Evolutionary conservation across 2,797 vertebrate genomes (phyloP), one percentile per base, ranked within the genome.

Genomic region (Rhabdophis nuchalis): DNA sequence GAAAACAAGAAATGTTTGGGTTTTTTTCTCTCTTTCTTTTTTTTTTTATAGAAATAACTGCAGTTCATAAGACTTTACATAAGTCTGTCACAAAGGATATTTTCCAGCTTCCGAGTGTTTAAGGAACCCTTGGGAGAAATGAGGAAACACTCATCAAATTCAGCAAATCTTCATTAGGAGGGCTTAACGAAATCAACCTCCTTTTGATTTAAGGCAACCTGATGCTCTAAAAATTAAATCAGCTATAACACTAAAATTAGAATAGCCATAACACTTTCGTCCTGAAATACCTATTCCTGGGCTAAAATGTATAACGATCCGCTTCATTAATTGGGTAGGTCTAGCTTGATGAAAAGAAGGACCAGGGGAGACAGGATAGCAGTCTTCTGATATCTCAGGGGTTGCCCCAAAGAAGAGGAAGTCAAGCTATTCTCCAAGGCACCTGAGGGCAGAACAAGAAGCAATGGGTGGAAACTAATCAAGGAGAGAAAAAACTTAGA

Each of bases 71-170:
- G 85, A 46, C n/a, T 53, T 36, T 11, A 8, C 41, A 3, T 13
- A 91, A 68, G 54, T 52, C 77, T 3, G 18, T 88, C 94, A 29
- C 52, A 60, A 92, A 89, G 10, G 64, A 92, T 94, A 0, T 91
- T 93, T 93, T 95, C 88, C 46, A 27, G 29, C 27, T 93, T 88
- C 92, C 18, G 25, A 77, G 64, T 77, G 27, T 46, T 88, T 77
- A 4, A 60, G 56, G 3, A 41, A 53, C 3, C 25, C 50, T 54
- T 89, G n/a, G 52, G 60, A 77, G 50, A 95, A 93, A 93, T 94
- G 94, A 56, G n/a, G 46, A 86, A 56, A 46, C 16, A n/a, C 10
- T 32, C 13, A 57, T 32, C 20, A 57, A 8, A 18, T 11, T 50
- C 4, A 12, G 8, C 46, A 4, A 18, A 9, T 4, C 27, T n/a